phyloP scores from a whole-genome alignment of 2,113 vertebrate genomes.

The Mionectes macconnelli region DNA sequence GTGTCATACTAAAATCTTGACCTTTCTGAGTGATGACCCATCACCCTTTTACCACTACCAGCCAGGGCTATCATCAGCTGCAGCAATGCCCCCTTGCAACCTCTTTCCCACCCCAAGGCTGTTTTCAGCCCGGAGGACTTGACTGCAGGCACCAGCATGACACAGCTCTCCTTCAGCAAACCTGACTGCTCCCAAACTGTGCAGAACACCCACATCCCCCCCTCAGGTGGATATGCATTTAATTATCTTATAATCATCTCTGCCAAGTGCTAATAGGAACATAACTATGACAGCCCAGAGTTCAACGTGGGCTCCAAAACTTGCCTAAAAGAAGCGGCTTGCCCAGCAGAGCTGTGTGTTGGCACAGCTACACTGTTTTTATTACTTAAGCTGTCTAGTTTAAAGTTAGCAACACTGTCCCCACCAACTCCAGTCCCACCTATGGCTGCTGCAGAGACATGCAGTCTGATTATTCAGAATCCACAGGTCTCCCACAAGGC shows the following conservation, averaged over 20 bases:
- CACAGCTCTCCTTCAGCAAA: not conserved
- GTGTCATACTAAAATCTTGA: not conserved
- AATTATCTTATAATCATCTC: not conserved
- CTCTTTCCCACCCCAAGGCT: not conserved
- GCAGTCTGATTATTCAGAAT: not conserved
- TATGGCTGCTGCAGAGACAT: not conserved
- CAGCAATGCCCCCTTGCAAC: not conserved
- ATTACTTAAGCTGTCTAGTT: not conserved
- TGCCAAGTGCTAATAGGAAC: not conserved
- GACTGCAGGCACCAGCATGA: not conserved
- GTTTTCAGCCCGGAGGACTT: no score
- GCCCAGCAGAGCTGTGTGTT: not conserved
- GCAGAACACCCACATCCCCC: rapidly evolving
- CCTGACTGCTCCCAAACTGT: not conserved
- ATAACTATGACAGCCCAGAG: not conserved
- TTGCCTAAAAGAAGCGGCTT: not conserved
- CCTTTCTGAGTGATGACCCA: not conserved
- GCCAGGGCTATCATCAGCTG: not conserved
- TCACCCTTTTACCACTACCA: no score
- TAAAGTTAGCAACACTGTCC: not conserved
- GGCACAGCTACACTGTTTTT: not conserved
- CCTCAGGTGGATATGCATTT: not conserved
- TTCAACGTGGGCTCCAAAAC: not conserved
- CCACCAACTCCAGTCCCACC: not conserved
- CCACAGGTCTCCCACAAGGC: not conserved